A percentile compares a stretch with the other conserved stretches of the same genome.
phyloP scores from a whole-genome alignment of 2,113 vertebrate genomes.

The Corvus hawaiiensis region DNA sequence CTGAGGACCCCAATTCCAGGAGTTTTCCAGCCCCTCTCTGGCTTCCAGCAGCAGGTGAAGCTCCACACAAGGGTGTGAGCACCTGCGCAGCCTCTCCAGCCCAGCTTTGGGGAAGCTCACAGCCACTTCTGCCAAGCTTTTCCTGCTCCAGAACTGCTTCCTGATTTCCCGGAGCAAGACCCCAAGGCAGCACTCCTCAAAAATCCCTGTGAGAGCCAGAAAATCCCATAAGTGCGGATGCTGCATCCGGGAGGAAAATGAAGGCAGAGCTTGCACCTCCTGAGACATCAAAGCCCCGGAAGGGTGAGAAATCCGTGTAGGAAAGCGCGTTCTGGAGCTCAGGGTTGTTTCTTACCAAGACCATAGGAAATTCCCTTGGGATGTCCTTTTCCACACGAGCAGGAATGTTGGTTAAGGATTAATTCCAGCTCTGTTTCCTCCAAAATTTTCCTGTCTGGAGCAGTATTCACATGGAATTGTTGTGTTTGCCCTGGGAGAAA shows the following conservation, averaged over 20 bases:
- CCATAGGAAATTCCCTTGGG: not conserved
- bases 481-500: not conserved
- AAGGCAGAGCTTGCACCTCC: not conserved
- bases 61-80: not conserved
- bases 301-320: not conserved
- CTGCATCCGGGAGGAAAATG: not conserved
- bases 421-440: not conserved
- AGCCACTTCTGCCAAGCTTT: rapidly evolving
- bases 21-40: not conserved
- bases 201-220: not conserved
- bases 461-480: not conserved
- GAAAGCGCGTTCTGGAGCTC: not conserved
- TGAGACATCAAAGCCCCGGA: not conserved
- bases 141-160: not conserved
- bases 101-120: not conserved
- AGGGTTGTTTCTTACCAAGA: not conserved
- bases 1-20: not conserved
- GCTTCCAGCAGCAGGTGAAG: not conserved
- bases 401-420: not conserved
- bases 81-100: not conserved
- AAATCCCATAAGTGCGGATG: not conserved
- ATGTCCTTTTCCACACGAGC: not conserved
- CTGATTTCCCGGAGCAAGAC: not conserved
- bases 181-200: rapidly evolving
- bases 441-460: not conserved